Conservation (phyloP, 1,140 invertebrate genomes). For the Telenomus remus region DNA sequence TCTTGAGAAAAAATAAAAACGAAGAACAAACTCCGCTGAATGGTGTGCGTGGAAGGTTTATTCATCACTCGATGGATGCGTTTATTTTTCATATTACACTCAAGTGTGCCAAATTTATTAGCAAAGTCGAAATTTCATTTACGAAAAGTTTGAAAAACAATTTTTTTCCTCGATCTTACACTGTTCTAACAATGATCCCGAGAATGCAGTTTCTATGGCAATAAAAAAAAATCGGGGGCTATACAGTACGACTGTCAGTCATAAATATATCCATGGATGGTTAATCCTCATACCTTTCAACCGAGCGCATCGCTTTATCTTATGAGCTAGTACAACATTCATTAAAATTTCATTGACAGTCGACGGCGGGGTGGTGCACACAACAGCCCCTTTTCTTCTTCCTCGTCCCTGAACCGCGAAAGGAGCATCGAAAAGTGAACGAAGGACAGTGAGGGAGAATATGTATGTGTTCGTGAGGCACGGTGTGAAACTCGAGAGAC, state of each 20-base stretch:
- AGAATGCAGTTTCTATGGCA: too few relatives aligned
- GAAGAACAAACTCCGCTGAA: constrained; percentile 20
- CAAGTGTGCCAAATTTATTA: neutral
- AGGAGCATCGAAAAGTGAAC: constrained; percentile 34
- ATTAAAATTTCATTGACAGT: constrained; percentile 35
- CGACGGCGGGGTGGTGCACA: constrained; percentile 16
- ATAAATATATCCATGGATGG: constrained; percentile 14
- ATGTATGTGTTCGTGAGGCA: constrained; percentile 72
- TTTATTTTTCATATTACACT: constrained; percentile 10
- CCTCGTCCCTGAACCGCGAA: constrained; percentile 35
- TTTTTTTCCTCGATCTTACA: too few relatives aligned
- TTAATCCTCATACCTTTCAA: constrained; percentile 6
- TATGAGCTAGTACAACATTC: constrained; percentile 14
- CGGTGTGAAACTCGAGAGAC: constrained; percentile 73
- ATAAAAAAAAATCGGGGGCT: too few relatives aligned
- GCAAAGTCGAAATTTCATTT: too few relatives aligned
- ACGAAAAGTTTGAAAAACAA: too few relatives aligned
- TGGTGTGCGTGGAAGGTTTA: constrained; percentile 1
- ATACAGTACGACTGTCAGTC: neutral
- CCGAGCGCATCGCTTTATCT: constrained; percentile 21
- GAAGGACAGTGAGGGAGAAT: constrained; percentile 60
- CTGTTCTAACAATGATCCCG: too few relatives aligned
- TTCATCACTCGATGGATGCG: constrained; percentile 12
- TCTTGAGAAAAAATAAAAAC: constrained; percentile 27
- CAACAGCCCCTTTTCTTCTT: constrained; percentile 37